Base-by-base conservation (phyloP, 2,888 invertebrate genomes). In the Tipula confusa region DNA sequence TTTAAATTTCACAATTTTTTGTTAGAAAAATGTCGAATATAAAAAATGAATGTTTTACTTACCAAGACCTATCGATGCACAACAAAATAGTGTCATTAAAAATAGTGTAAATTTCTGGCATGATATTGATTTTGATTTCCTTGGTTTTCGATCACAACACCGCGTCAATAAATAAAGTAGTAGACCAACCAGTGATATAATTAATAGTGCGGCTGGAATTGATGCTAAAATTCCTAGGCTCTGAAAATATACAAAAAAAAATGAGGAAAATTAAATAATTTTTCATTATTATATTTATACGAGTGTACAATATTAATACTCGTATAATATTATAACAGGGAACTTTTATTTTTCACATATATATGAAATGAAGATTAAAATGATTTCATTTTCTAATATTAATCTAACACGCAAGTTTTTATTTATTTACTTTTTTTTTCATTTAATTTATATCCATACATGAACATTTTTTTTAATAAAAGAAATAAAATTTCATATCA, bases 101-200 rank as follows among this genome's bases (percentile, higher is more conserved):
- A 90, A 88, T 86, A 90, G 85, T 48, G 89, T 87, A 84, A 89
- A 90, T 85, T 89, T 90, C 86, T 89, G 90, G 86, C 90, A 90
- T 84, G 89, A 87, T 86, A 89, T 89, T 31, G 89, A 88, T 84
- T 88, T 88, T 84, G 88, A 87, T 84, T 90, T 96, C 84, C 96
- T 93, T 86, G 96, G 96, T 90, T 96, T 96, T 87, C 96, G 93
- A 92, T 97, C 97, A 92, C 98, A 98, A 91, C 98, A 98, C 91
- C 98, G 93, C 87, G 97, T 97, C 88, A 98, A 93, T 88, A 98
- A 93, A 91, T 98, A 98, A 87, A 98, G 94, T 87, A 98, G 93
- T 87, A 98, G 93, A 83, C 97, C 93, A 85, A 97, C 92, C 87
- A 98, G 92, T 15, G 97, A 97, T 85, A 98, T 91, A 87, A 98